A percentile compares a stretch with the other conserved stretches of the same genome.
These are phyloP conservation scores for Lasiommata megera DNA, from an alignment of 2,888 invertebrate genomes.

Conservation along the genomic window DNA sequence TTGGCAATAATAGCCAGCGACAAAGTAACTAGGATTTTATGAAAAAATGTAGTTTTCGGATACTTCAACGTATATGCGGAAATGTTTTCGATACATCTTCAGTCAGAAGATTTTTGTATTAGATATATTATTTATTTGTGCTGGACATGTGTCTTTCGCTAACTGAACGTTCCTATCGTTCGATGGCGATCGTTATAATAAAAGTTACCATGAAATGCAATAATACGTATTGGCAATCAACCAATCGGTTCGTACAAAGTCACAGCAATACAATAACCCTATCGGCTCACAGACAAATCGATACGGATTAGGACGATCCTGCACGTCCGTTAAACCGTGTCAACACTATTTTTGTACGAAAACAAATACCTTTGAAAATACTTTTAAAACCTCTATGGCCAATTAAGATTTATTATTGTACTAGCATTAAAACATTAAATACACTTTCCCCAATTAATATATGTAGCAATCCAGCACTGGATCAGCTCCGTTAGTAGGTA, in stretches of 20 bases:
- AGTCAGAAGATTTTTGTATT: too few species aligned
- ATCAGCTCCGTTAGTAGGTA: too few species aligned
- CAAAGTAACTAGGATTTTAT: too few species aligned
- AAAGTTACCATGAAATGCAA: constrained; percentile 5
- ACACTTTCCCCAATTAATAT: too few species aligned
- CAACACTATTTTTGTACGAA: constrained; percentile 22
- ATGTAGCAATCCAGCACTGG: too few species aligned
- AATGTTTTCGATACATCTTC: too few species aligned
- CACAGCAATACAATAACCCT: constrained; percentile 31
- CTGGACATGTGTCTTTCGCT: too few species aligned
- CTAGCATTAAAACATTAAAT: too few species aligned
- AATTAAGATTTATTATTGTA: neutral
- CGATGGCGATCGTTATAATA: neutral
- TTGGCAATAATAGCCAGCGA: too few species aligned
- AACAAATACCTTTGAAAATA: neutral
- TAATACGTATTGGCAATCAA: constrained; percentile 15
- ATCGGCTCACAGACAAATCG: constrained; percentile 50
- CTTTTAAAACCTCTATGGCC: neutral
- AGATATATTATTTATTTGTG: too few species aligned
- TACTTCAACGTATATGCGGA: too few species aligned
- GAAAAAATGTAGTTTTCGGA: too few species aligned
- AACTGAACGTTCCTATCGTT: neutral
- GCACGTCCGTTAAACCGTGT: constrained; percentile 68
- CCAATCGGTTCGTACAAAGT: constrained; percentile 25
- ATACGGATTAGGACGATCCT: constrained; percentile 65